A percentile compares a stretch with the other conserved stretches of the same genome.
These are phyloP conservation scores for Linepithema humile DNA, from an alignment of 1,140 invertebrate species.

Conservation along the genomic window DNA sequence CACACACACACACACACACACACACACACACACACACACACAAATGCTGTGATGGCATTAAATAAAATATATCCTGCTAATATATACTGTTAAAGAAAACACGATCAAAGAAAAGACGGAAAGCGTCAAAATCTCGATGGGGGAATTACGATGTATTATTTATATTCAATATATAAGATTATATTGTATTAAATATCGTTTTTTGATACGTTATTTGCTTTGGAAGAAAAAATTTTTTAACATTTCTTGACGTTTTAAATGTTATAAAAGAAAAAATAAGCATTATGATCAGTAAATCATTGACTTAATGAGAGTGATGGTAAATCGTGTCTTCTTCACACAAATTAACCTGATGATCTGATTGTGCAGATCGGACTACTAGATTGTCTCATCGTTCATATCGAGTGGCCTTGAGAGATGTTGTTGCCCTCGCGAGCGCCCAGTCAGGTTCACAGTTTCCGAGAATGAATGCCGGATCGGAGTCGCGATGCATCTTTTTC, in stretches of 20 bases:
- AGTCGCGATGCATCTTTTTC: slow-evolving; percentile 48
- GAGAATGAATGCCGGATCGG: slow-evolving; percentile 61
- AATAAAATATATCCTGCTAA: neutral
- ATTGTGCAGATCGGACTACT: slow-evolving; percentile 9
- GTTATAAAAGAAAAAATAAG: no score
- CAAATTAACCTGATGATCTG: slow-evolving; percentile 7
- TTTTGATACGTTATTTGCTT: no score
- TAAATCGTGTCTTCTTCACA: neutral
- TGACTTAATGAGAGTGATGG: neutral
- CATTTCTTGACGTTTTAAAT: no score
- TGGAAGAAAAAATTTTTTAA: no score
- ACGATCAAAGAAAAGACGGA: neutral
- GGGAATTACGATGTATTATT: neutral
- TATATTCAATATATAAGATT: neutral
- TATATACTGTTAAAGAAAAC: no score
- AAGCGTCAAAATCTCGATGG: neutral
- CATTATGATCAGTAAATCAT: neutral
- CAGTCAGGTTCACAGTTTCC: slow-evolving; percentile 66
- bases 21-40: no score
- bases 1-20: no score
- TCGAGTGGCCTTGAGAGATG: slow-evolving; percentile 58
- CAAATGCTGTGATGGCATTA: neutral
- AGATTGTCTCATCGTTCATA: slow-evolving; percentile 27
- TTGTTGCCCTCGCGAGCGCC: slow-evolving; percentile 60
- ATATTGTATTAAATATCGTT: neutral